A percentile compares a stretch with the other conserved stretches of the same genome.
phyloP scores from a whole-genome alignment of 1,140 invertebrate genomes.

The Protaetia brevitarsis region DNA sequence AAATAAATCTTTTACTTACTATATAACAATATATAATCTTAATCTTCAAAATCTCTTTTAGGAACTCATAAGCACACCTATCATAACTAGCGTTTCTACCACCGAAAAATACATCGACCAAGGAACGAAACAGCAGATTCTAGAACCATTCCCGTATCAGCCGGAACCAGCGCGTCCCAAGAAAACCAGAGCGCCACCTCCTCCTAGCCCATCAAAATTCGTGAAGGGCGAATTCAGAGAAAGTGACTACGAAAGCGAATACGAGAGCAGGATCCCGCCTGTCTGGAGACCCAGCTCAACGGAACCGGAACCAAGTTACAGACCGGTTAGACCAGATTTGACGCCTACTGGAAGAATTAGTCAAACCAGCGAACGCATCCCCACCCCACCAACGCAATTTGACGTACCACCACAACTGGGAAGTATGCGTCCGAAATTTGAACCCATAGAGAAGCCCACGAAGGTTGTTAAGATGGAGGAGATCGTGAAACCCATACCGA shows the following conservation, averaged over 20 bases:
- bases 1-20: too few species aligned
- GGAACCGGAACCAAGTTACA: constrained; percentile 55
- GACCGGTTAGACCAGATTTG: constrained; percentile 58
- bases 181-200: constrained; percentile 46
- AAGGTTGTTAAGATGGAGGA: constrained; percentile 45
- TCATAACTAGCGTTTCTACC: constrained; percentile 46
- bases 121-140: constrained; percentile 45
- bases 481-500: constrained; percentile 41
- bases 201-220: constrained; percentile 64
- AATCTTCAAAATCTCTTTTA: constrained; percentile 38
- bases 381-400: constrained; percentile 58
- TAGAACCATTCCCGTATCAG: constrained; percentile 54
- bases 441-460: constrained; percentile 55
- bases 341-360: constrained; percentile 50
- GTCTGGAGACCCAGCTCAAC: constrained; percentile 58
- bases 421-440: constrained; percentile 55
- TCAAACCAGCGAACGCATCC: constrained; percentile 47
- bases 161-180: constrained; percentile 46
- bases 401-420: constrained; percentile 52
- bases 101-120: constrained; percentile 39
- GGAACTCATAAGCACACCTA: constrained; percentile 49
- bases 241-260: constrained; percentile 75
- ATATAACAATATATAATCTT: too few species aligned
- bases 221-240: constrained; percentile 65
- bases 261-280: constrained; percentile 61